These are phyloP conservation scores for Dermochelys coriacea DNA, from an alignment of 2,797 vertebrate genomes.

Conservation along the genomic window DNA sequence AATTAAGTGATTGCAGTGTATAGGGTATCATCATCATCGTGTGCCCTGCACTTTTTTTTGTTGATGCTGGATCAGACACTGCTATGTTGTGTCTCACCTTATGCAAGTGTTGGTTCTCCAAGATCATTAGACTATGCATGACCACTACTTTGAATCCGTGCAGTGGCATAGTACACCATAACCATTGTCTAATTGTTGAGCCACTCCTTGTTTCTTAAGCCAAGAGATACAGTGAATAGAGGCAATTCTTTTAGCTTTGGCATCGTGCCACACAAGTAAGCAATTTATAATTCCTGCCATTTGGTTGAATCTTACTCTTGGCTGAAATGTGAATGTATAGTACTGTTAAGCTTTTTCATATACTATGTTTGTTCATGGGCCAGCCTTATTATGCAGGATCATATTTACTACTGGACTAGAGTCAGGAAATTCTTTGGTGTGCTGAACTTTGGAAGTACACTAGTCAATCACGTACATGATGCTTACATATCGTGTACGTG, in stretches of 20 bases:
- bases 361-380: not conserved
- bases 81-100: not conserved
- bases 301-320: slow-evolving; percentile 48
- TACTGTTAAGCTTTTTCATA: not conserved
- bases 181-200: slow-evolving; percentile 27
- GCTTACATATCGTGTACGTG: not conserved
- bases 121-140: not conserved
- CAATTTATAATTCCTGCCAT: slow-evolving; percentile 48
- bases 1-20: not conserved
- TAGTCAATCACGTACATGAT: not conserved
- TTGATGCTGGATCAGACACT: not conserved
- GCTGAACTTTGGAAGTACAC: not conserved
- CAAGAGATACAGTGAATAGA: slow-evolving; percentile 44
- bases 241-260: slow-evolving; percentile 66
- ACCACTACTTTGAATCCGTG: not conserved
- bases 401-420: not conserved
- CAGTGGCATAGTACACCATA: slow-evolving; percentile 14
- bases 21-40: not conserved
- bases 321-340: not conserved
- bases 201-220: slow-evolving; percentile 17
- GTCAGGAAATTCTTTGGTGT: not conserved
- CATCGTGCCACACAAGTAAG: slow-evolving; percentile 53
- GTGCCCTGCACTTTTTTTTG: not conserved
- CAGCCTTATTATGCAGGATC: not conserved
- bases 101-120: not conserved